A percentile compares a stretch with the other conserved stretches of the same genome.
phyloP scores from a whole-genome alignment of 1,140 invertebrate genomes.

The Heliconius eleuchia region DNA sequence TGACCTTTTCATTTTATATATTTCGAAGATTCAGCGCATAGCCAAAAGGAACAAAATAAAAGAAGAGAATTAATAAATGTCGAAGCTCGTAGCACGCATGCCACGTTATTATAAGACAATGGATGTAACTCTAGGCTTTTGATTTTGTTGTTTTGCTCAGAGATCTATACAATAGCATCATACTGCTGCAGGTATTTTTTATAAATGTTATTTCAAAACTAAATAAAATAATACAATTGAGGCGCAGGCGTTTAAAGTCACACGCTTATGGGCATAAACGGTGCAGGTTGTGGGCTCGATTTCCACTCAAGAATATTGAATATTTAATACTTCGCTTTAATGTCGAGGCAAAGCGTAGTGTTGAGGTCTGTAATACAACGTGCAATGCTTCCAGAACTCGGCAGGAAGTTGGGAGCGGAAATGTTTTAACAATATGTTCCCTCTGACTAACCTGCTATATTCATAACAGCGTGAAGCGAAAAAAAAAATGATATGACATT shows the following conservation, averaged over 20 bases:
- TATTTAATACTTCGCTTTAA: too few species aligned
- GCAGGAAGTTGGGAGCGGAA: too few species aligned
- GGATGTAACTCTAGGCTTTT: conserved; percentile 4
- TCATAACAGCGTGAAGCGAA: too few species aligned
- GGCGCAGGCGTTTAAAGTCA: too few species aligned
- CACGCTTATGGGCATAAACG: too few species aligned
- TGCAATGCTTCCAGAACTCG: too few species aligned
- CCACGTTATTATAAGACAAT: conserved; percentile 6
- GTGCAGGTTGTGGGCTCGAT: too few species aligned
- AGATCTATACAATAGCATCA: neutral
- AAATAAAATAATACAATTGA: neutral
- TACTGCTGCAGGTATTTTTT: neutral
- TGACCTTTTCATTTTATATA: neutral
- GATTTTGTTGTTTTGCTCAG: neutral
- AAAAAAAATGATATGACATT: neutral
- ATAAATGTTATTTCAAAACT: neutral
- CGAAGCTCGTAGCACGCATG: conserved; percentile 1
- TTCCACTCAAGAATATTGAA: too few species aligned
- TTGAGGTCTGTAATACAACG: too few species aligned
- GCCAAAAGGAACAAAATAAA: neutral
- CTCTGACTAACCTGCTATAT: too few species aligned
- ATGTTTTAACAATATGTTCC: too few species aligned
- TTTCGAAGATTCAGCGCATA: neutral
- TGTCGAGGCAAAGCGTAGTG: too few species aligned
- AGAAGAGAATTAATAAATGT: neutral